Conservation (phyloP, 1,140 invertebrate species). For the Drosophila melanica region DNA sequence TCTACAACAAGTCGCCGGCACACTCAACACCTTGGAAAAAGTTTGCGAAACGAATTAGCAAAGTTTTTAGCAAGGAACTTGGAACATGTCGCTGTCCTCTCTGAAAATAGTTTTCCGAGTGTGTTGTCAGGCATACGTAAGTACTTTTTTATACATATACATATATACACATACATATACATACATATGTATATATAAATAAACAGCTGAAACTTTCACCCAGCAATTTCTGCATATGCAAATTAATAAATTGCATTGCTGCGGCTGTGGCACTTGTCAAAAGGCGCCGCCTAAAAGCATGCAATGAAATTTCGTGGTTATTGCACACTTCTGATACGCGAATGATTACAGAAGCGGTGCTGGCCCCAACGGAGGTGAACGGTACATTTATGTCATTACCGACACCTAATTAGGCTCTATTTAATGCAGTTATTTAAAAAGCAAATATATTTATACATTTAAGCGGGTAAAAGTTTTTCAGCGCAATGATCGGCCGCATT, state of each 20-base stretch:
- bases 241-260: conserved; percentile 68
- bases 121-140: conserved; percentile 6
- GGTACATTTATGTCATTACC: not conserved
- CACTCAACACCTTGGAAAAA: conserved; percentile 52
- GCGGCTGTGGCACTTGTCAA: conserved; percentile 4
- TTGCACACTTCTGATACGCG: conserved; percentile 36
- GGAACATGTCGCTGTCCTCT: conserved; percentile 36
- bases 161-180: not conserved
- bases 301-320: conserved; percentile 65
- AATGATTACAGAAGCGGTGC: not conserved
- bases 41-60: conserved; percentile 67
- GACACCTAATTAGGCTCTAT: not conserved
- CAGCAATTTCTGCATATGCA: conserved; percentile 30
- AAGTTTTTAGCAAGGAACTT: conserved; percentile 55
- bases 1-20: conserved; percentile 7
- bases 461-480: too few relatives aligned
- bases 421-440: too few relatives aligned
- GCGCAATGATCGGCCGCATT: too few relatives aligned
- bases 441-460: too few relatives aligned
- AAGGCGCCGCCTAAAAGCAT: conserved; percentile 27
- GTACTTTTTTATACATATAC: conserved; percentile 3
- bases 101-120: conserved; percentile 19
- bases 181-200: conserved; percentile 1
- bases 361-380: not conserved
- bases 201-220: conserved; percentile 16